Percentiles rank a stretch among this genome's conserved stretches.
These are phyloP conservation scores for Buceros bicornis DNA, from an alignment of 2,797 vertebrate genomes.

Conservation along the genomic window DNA sequence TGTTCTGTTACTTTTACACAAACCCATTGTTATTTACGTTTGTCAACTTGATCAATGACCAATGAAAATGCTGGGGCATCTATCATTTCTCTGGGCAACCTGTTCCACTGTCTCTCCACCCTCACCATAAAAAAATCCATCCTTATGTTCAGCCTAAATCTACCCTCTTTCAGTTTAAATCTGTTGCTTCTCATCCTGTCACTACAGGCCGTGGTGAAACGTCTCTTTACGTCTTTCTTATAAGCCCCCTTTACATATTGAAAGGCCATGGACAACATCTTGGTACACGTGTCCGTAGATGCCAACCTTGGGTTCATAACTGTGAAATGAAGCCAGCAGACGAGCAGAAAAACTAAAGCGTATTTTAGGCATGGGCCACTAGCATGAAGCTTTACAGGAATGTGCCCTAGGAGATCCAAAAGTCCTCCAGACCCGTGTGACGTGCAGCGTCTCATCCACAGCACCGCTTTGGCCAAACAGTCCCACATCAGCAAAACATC, in stretches of 20 bases:
- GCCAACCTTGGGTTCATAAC: not conserved
- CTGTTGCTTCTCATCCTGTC: not conserved
- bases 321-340: not conserved
- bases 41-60: not conserved
- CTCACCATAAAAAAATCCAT: rapidly evolving
- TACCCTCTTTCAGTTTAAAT: not conserved
- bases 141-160: not conserved
- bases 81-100: not conserved
- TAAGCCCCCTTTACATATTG: not conserved
- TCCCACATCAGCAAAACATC: not conserved
- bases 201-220: not conserved
- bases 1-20: not conserved
- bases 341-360: not conserved
- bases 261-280: too few relatives aligned
- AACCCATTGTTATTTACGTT: not conserved
- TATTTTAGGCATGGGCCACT: not conserved
- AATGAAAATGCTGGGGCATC: not conserved
- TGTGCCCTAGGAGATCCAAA: not conserved
- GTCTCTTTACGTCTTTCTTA: not conserved
- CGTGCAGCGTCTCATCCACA: not conserved
- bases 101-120: not conserved
- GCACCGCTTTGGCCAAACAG: not conserved
- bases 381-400: not conserved
- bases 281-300: not conserved
- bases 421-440: not conserved